Percentiles rank a stretch among this genome's conserved stretches.
Conservation (phyloP, 2,113 vertebrate genomes). For the Cnemophilus loriae region DNA sequence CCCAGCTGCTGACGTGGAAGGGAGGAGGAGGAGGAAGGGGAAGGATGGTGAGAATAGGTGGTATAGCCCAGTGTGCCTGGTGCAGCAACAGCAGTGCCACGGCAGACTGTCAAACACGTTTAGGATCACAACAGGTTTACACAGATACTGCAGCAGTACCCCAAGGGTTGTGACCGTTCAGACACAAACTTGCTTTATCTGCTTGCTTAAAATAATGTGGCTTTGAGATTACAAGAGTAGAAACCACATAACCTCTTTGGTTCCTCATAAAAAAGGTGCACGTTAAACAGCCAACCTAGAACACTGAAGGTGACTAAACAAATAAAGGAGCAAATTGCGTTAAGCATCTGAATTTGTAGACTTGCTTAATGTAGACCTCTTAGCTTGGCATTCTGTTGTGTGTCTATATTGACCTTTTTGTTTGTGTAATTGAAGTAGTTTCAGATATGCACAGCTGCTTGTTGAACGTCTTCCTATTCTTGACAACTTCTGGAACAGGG, state of each 20-base stretch:
- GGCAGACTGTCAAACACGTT: rapidly evolving
- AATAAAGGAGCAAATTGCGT: not conserved
- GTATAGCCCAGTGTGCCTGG: not conserved
- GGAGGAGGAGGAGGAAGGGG: not conserved
- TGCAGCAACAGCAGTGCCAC: not conserved
- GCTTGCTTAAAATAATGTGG: not conserved
- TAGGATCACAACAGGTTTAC: not conserved
- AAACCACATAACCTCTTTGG: not conserved
- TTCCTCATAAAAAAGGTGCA: not conserved
- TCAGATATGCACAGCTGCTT: not conserved
- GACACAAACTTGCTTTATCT: not conserved
- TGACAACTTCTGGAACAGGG: not conserved
- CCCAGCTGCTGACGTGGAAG: not conserved
- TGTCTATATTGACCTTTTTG: not conserved
- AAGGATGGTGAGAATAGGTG: rapidly evolving
- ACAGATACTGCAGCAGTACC: rapidly evolving
- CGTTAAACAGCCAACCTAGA: not conserved
- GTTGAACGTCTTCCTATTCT: not conserved
- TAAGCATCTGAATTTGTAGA: not conserved
- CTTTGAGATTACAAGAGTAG: not conserved
- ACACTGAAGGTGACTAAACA: not conserved
- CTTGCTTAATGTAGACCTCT: not conserved
- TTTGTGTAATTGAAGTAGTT: not conserved
- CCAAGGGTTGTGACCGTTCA: not conserved
- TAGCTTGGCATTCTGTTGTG: not conserved